Percentiles rank a stretch among this genome's conserved stretches.
Evolutionary conservation across 2,888 invertebrate genomes (phyloP).

Genomic region (Sacculina carcini): DNA sequence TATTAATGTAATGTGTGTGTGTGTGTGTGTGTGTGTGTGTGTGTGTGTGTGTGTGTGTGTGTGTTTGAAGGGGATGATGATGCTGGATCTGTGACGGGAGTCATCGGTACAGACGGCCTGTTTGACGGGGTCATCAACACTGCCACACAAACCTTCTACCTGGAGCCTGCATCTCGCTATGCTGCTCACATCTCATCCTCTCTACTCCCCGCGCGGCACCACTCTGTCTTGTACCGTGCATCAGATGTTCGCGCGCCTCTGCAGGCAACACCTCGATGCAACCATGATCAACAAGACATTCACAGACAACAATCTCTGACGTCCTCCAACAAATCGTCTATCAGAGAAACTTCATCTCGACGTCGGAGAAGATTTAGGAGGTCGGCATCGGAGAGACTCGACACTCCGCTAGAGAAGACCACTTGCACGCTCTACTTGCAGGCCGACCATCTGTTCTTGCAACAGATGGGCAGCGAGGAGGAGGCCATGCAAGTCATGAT

Average conservation of each 20-base stretch:
- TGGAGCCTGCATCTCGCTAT: constrained; percentile 51
- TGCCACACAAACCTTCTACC: constrained; percentile 45
- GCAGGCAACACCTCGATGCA: constrained; percentile 23
- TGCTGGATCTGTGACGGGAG: constrained; percentile 49
- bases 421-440: constrained; percentile 87
- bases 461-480: constrained; percentile 75
- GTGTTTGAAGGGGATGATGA: constrained; percentile 40
- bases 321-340: too few species aligned
- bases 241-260: constrained; percentile 36
- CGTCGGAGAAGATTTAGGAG: constrained; percentile 25
- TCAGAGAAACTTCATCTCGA: too few species aligned
- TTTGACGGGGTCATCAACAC: constrained; percentile 71
- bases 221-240: constrained; percentile 56
- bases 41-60: constrained; percentile 4
- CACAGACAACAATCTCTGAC: too few species aligned
- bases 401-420: too few species aligned
- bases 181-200: constrained; percentile 6
- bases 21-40: neutral
- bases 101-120: constrained; percentile 58
- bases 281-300: constrained; percentile 17
- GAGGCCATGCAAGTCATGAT: constrained; percentile 88
- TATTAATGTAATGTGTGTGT: neutral
- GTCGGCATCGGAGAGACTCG: too few species aligned
- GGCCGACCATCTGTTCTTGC: constrained; percentile 86
- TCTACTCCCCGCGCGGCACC: constrained; percentile 25